Evolutionary conservation across 2,797 vertebrate species (phyloP).

Genomic region (Loris lydekkerianus): DNA sequence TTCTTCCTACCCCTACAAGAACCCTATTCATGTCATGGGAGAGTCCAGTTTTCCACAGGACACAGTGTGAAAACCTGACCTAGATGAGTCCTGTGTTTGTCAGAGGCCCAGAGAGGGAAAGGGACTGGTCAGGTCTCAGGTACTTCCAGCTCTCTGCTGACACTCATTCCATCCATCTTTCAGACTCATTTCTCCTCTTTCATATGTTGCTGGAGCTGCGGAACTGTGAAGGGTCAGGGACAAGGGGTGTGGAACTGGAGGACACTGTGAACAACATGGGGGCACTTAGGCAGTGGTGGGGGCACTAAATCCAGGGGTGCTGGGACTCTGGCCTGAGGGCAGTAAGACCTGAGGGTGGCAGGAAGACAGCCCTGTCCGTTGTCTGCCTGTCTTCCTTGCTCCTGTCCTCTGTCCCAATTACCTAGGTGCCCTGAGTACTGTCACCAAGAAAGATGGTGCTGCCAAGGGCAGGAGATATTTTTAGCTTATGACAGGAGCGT

Average conservation of each 20-base stretch:
- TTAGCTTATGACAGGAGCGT: slow-evolving; percentile 78
- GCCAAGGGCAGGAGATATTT: slow-evolving; percentile 82
- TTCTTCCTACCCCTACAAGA: background rate
- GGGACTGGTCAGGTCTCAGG: background rate
- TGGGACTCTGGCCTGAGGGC: background rate
- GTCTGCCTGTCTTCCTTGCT: background rate
- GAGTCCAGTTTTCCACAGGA: background rate
- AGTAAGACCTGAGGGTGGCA: background rate
- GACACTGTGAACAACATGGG: too few species aligned
- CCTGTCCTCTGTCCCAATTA: background rate
- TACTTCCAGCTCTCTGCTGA: background rate
- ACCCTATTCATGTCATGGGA: background rate
- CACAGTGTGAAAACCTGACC: background rate
- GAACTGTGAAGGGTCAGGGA: background rate
- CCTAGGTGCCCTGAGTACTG: slow-evolving; percentile 10
- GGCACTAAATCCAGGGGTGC: background rate
- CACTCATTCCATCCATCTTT: background rate
- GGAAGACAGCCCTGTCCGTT: background rate
- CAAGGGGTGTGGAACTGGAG: background rate
- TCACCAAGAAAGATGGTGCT: slow-evolving; percentile 20
- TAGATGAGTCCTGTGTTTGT: background rate
- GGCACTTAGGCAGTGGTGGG: background rate
- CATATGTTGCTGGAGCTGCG: background rate
- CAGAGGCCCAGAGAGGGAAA: background rate
- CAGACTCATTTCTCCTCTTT: background rate